Base-by-base conservation (phyloP, 2,888 invertebrate species). In the Iphiclides podalirius region DNA sequence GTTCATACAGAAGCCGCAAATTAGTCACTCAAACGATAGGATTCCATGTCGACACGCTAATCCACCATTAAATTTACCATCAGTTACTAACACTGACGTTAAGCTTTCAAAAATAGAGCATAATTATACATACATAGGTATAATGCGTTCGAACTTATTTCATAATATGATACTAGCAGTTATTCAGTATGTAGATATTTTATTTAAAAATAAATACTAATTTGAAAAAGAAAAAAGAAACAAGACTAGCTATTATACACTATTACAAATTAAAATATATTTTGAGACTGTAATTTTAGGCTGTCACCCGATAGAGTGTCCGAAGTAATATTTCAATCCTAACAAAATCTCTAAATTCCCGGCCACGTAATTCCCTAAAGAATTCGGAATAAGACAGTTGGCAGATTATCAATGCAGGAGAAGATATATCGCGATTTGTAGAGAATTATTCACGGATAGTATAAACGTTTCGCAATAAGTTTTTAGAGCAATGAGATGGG, bases 321-420 rank as follows among this genome's bases (percentile, higher is more conserved):
- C 17, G n/a, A 16, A 17, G 34, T 44, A 34, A 39, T 49, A 44
- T 43, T 43, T 48, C 49, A 39, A 35, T 70, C 66, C 67, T 64
- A 68, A 66, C 68, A 66, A 69, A 67, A 66, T 63, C 50, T 52
- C 54, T 52, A 53, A 66, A 69, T 68, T 67, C 66, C 43, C 60
- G 52, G 50, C 61, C 59, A 55, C 54, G 60, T 26, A 26, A 26
- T 26, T 26, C 26, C 26, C 26, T 6, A 26, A 26, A 9, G 63
- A 65, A 70, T 70, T 53, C 49, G 52, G 55, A 58, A 56, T 54
- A 55, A 62, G 54, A 38, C 57, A 56, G 59, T 70, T 80, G 80
- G 84, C 80, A 75, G 59, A 61, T 60, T 51, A 71, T 70, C 80
- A 80, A 74, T 66, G 63, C 50, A 8, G 59, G 66, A 61, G 63